Evolutionary conservation across 2,113 vertebrate species (phyloP), one percentile per base, ranked within the genome.

Genomic region (Phylloscopus trochiloides): DNA sequence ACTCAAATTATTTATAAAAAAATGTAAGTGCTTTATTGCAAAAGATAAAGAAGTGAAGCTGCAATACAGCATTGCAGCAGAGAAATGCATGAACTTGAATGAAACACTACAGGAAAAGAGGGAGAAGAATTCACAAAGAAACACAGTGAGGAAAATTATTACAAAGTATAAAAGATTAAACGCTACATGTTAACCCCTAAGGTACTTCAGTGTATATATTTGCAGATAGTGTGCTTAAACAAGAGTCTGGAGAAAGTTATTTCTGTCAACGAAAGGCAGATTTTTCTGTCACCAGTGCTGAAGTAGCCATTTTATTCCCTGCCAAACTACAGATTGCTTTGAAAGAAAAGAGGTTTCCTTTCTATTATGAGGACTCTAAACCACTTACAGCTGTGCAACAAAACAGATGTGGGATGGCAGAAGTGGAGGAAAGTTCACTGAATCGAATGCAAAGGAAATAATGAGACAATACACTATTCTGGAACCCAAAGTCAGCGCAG

Each of bases 351-450:
- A 78, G 50, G 51, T 66, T 90, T 48, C 28, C 7, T 92, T 88
- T 88, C 90, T 76, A 63, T 80, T 73, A 88, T 28, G 51, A 80
- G 58, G 59, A 63, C 57, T 95, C 75, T 78, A 96, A 97, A 97
- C 40, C 83, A 94, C 90, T 90, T 88, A 92, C 94, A 96, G 90
- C 86, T 96, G 94, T 96, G 93, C 89, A 86, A 84, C 28, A 83
- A 90, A 94, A 80, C 96, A 97, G 88, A 96, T 95, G 96, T 92
- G 92, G 75, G 52, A 71, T 0, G 1, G 55, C 72, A 96, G 66
- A 96, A 94, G 63, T 96, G 38, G 94, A 95, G 96, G 40, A 97
- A 96, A 96, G 96, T 96, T 96, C 93, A 96, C 67, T 90, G 90
- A 68, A 93, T 90, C 2, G 0, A 54, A 63, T 77, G 52, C 75